phyloP scores from a whole-genome alignment of 2,888 invertebrate species.

The Drosophila affinis region DNA sequence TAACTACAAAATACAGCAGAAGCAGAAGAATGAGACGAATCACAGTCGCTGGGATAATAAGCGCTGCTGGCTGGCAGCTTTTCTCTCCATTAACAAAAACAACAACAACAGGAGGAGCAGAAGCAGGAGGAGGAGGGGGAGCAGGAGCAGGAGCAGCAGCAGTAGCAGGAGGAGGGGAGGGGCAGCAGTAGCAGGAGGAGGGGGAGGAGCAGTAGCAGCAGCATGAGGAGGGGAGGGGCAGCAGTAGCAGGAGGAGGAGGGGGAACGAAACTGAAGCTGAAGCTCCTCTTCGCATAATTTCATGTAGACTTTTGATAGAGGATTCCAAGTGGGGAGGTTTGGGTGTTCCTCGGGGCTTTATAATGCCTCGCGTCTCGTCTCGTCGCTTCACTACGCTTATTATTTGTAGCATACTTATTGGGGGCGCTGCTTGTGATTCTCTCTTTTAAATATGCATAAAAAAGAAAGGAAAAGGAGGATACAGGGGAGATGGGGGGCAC shows the following conservation, averaged over 20 bases:
- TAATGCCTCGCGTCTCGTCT: conserved; percentile 60
- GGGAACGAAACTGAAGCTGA: too few species aligned
- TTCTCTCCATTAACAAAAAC: conserved; percentile 73
- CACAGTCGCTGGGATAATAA: conserved; percentile 74
- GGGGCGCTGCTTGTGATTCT: conserved; percentile 8
- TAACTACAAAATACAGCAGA: conserved; percentile 59
- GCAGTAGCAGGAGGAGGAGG: too few species aligned
- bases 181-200: too few species aligned
- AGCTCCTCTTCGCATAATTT: conserved; percentile 63
- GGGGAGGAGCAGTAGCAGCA: background rate
- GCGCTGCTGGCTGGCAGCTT: conserved; percentile 56
- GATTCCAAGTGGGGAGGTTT: background rate
- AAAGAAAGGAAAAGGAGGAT: conserved; percentile 8
- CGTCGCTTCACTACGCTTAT: conserved; percentile 76
- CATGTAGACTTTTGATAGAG: conserved; percentile 66
- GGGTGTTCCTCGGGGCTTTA: conserved; percentile 46
- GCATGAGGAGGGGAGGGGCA: background rate
- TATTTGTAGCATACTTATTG: conserved; percentile 78
- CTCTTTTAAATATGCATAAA: conserved; percentile 24
- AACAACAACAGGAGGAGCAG: conserved; percentile 3
- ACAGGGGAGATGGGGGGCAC: background rate
- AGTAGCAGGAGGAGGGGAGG: too few species aligned
- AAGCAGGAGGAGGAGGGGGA: too few species aligned
- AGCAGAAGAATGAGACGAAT: conserved; percentile 52
- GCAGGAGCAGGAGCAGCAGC: too few species aligned